These are phyloP conservation scores for Dendropsophus ebraccatus DNA, from an alignment of 2,113 vertebrate genomes.

Conservation along the genomic window DNA sequence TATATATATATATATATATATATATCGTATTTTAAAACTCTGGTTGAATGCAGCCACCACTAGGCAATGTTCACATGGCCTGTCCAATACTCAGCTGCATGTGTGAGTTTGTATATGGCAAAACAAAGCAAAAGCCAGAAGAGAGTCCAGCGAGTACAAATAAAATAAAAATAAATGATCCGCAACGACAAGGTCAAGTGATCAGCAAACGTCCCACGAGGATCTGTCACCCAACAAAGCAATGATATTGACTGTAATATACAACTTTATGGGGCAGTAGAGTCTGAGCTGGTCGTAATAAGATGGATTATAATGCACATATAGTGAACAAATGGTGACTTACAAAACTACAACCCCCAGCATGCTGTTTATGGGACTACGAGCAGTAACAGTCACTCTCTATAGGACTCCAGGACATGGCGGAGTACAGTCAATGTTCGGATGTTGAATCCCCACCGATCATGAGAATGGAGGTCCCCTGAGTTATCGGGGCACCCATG, in stretches of 20 bases:
- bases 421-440: too few species aligned
- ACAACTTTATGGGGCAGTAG: not conserved
- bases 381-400: too few species aligned
- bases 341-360: too few species aligned
- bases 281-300: not conserved
- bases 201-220: not conserved
- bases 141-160: not conserved
- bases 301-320: not conserved
- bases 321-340: not conserved
- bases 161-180: slow-evolving; percentile 11
- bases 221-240: not conserved
- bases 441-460: too few species aligned
- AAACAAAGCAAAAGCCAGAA: not conserved
- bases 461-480: too few species aligned
- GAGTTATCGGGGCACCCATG: too few species aligned
- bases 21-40: too few species aligned
- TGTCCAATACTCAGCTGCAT: not conserved
- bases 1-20: too few species aligned
- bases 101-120: not conserved
- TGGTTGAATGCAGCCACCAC: too few species aligned
- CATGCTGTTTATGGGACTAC: too few species aligned
- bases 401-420: too few species aligned
- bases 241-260: slow-evolving; percentile 9
- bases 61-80: too few species aligned
- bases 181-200: not conserved